Evolutionary conservation across 2,113 vertebrate genomes (phyloP).

Genomic region (Brienomyrus longianalis): DNA sequence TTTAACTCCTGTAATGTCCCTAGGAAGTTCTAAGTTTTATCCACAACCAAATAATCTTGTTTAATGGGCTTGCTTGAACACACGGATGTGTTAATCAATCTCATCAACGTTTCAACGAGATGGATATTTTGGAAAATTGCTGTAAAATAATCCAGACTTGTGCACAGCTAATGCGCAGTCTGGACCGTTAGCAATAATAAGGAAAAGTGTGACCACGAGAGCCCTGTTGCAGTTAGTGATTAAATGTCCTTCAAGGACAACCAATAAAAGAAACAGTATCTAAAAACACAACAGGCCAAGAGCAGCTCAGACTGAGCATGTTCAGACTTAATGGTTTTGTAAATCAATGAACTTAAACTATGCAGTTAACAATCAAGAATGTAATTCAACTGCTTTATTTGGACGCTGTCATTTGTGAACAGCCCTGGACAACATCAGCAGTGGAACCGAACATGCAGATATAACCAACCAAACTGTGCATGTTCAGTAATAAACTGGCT

Average conservation of each 20-base stretch:
- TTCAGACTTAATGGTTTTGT: neutral
- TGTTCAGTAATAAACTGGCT: neutral
- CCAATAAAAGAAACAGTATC: neutral
- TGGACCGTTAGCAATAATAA: neutral
- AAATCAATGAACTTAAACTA: neutral
- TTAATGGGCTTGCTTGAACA: neutral
- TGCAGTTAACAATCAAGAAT: neutral
- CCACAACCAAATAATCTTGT: neutral
- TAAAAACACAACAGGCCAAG: neutral
- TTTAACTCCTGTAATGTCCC: neutral
- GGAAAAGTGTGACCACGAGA: neutral
- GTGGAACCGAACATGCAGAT: neutral
- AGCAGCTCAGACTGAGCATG: neutral
- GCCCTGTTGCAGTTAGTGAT: neutral
- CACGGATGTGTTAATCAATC: neutral
- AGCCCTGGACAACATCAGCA: neutral
- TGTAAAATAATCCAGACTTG: neutral
- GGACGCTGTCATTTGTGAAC: neutral
- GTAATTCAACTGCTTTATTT: neutral
- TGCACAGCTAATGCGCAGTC: neutral
- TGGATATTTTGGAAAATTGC: neutral
- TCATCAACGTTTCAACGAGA: neutral
- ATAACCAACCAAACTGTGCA: neutral
- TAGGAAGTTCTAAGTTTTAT: neutral
- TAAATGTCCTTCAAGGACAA: neutral